Evolutionary conservation across 2,888 invertebrate genomes (phyloP).

Genomic region (Lagria hirta): DNA sequence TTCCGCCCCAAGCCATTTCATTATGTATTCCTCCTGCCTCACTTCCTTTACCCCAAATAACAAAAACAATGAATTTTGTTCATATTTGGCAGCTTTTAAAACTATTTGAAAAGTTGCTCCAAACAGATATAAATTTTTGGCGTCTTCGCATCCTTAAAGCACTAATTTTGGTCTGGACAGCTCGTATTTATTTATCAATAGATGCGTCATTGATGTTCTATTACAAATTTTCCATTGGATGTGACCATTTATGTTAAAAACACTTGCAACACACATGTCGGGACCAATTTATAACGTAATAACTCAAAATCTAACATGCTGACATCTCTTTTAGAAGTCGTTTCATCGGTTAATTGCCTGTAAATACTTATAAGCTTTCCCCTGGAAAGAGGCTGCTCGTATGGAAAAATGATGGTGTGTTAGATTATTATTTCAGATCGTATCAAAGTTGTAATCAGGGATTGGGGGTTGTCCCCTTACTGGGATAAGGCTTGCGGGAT

Average conservation of each 20-base stretch:
- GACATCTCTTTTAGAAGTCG: constrained; percentile 24
- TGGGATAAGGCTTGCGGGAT: no score
- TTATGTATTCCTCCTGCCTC: constrained; percentile 35
- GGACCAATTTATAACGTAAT: constrained; percentile 23
- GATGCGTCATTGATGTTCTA: constrained; percentile 7
- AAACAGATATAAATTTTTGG: constrained; percentile 1
- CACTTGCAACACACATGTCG: constrained; percentile 28
- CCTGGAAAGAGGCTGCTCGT: constrained; percentile 9
- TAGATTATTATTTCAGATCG: constrained; percentile 28
- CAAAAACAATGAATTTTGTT: constrained; percentile 30
- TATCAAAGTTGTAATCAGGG: constrained; percentile 25
- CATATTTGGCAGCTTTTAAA: not conserved
- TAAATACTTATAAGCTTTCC: constrained; percentile 32
- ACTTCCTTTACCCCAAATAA: constrained; percentile 29
- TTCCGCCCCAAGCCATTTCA: constrained; percentile 45
- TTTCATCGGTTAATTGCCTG: constrained; percentile 35
- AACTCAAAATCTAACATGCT: constrained; percentile 24
- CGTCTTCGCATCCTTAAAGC: not conserved
- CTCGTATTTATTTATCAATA: constrained; percentile 13
- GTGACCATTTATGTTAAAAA: constrained; percentile 11
- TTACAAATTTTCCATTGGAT: no score
- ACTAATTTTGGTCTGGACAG: constrained; percentile 11
- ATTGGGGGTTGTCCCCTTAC: constrained; percentile 19
- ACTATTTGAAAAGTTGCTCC: no score
- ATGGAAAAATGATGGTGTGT: constrained; percentile 26